Conservation (phyloP, 2,113 vertebrate species). For the Megaleporinus macrocephalus region DNA sequence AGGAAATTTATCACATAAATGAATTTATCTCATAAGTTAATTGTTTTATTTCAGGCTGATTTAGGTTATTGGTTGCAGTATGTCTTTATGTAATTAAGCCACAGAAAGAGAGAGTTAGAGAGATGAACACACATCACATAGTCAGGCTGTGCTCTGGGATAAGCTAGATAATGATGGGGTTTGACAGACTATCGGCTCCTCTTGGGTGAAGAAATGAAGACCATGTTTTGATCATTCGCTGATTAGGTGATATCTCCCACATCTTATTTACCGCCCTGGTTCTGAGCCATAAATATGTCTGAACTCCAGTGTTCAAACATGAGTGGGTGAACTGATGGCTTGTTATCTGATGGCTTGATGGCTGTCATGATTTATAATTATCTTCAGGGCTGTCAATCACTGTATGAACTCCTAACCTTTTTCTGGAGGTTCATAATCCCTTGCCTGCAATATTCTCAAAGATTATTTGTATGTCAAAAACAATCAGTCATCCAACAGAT, state of each 20-base stretch:
- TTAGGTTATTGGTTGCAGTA: neutral
- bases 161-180: neutral
- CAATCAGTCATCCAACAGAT: no score
- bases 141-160: neutral
- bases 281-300: neutral
- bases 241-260: slow-evolving; percentile 2
- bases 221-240: neutral
- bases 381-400: neutral
- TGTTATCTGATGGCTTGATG: neutral
- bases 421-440: neutral
- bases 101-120: slow-evolving; percentile 17
- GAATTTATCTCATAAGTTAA: neutral
- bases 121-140: slow-evolving; percentile 27
- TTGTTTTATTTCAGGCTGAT: neutral
- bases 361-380: neutral
- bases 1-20: neutral
- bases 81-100: neutral
- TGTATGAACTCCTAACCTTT: neutral
- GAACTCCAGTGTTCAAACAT: neutral
- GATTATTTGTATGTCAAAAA: no score
- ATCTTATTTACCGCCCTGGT: neutral
- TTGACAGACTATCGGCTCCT: neutral
- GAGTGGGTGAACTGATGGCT: neutral
- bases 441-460: neutral
- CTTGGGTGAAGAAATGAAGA: neutral